Conservation (phyloP, 2,888 invertebrate species). For the Ectemnius continuus region DNA sequence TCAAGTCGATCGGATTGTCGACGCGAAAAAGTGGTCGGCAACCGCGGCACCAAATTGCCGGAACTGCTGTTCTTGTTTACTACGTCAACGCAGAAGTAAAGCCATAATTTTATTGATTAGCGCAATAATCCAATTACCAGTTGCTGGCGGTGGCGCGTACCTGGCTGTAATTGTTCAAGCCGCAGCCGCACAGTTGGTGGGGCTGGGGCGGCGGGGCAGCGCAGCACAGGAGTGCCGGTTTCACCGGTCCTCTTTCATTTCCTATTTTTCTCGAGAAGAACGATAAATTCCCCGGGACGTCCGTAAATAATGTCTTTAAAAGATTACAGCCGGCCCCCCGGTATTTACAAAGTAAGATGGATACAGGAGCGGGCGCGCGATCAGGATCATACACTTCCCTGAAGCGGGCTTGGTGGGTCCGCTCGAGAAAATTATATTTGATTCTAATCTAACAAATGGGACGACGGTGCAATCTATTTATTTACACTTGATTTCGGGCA, state of each 20-base stretch:
- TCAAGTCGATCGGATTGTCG: no score
- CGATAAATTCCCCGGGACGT: constrained; percentile 2
- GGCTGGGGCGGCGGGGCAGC: no score
- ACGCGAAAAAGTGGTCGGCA: no score
- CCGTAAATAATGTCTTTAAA: constrained; percentile 15
- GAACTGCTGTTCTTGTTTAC: neutral
- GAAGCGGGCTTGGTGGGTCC: no score
- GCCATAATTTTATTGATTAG: constrained; percentile 42
- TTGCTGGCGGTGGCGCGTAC: constrained; percentile 18
- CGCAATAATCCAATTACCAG: constrained; percentile 34
- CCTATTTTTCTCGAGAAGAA: constrained; percentile 1
- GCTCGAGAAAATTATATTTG: constrained; percentile 71
- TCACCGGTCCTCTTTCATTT: neutral
- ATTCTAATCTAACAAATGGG: constrained; percentile 76
- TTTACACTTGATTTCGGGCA: constrained; percentile 70
- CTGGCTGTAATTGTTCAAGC: no score
- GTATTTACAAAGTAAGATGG: constrained; percentile 48
- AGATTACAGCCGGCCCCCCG: constrained; percentile 3
- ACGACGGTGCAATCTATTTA: constrained; percentile 72
- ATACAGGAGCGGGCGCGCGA: constrained; percentile 34
- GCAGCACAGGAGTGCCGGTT: no score
- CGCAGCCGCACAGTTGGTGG: no score
- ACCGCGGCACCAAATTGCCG: neutral
- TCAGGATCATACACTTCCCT: constrained; percentile 34
- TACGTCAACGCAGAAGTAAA: constrained; percentile 7